phyloP scores from a whole-genome alignment of 2,797 vertebrate genomes.

The Simalia tracyae region DNA sequence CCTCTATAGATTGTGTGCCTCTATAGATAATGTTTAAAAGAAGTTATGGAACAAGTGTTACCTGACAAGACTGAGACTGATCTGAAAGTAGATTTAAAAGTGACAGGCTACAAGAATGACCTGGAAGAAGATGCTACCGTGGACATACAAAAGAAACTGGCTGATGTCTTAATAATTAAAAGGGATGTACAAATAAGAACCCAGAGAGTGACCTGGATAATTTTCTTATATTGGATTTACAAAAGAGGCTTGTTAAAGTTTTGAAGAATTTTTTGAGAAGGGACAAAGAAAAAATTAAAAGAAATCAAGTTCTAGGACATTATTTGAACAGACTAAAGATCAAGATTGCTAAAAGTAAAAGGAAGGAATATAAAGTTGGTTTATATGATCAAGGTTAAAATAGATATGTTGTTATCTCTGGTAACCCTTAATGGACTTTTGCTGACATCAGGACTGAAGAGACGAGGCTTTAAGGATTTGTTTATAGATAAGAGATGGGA shows the following conservation, averaged over 20 bases:
- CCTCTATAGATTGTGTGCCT: too few relatives aligned
- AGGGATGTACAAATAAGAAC: background rate
- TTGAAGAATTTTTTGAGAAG: background rate
- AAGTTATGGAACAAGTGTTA: background rate
- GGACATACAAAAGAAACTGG: background rate
- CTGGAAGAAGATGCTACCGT: background rate
- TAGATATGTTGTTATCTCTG: background rate
- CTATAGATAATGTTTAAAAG: background rate
- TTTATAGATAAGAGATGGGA: background rate
- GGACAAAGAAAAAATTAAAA: background rate
- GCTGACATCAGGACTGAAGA: background rate
- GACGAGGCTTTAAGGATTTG: background rate
- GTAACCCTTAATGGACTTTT: background rate
- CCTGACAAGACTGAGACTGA: background rate
- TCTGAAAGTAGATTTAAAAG: background rate
- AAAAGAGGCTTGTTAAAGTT: background rate
- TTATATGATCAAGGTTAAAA: background rate
- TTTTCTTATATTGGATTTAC: background rate
- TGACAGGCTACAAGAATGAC: background rate
- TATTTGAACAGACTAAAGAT: background rate
- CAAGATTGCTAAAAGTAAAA: background rate
- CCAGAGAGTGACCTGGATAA: background rate
- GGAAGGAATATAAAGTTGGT: background rate
- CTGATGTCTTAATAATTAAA: background rate
- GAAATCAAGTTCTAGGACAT: background rate